These are phyloP conservation scores for Microdon myrmicae DNA, from an alignment of 2,888 invertebrate genomes.

Conservation along the genomic window DNA sequence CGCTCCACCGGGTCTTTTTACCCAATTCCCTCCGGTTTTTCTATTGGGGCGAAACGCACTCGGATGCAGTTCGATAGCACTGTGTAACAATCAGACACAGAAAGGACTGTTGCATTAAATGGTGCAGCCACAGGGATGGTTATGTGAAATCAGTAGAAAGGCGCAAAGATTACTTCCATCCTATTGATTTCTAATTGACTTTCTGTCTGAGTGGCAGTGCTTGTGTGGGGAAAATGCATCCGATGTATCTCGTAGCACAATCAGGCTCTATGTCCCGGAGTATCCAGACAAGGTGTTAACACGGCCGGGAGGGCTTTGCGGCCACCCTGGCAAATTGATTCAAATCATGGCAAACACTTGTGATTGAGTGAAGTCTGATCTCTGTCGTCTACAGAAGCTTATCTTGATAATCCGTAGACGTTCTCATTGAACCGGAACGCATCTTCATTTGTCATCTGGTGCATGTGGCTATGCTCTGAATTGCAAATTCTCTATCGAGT, in stretches of 20 bases:
- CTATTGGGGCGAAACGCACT: conserved; percentile 15
- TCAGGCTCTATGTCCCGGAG: background rate
- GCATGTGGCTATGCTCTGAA: conserved; percentile 6
- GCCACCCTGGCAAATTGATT: conserved; percentile 27
- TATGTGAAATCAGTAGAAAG: conserved; percentile 19
- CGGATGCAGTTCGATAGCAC: too few relatives aligned
- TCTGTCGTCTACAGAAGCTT: conserved; percentile 21
- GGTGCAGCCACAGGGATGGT: too few relatives aligned
- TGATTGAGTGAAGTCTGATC: conserved; percentile 29
- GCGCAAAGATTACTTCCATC: conserved; percentile 66
- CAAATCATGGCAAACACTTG: conserved; percentile 29
- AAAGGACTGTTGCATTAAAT: too few relatives aligned
- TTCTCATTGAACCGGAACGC: conserved; percentile 9
- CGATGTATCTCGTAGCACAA: background rate
- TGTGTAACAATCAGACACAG: too few relatives aligned
- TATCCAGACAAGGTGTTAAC: conserved; percentile 7
- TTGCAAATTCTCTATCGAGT: conserved; percentile 3
- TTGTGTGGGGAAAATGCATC: background rate
- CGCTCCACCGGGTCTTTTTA: conserved; percentile 33
- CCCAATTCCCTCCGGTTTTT: conserved; percentile 24
- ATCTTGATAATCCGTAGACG: too few relatives aligned
- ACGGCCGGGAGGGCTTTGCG: conserved; percentile 10
- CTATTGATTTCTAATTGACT: conserved; percentile 68
- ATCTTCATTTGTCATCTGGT: conserved; percentile 29
- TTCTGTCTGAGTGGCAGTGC: conserved; percentile 63